Evolutionary conservation across 2,113 vertebrate species (phyloP).

Genomic region (Otolemur garnettii): DNA sequence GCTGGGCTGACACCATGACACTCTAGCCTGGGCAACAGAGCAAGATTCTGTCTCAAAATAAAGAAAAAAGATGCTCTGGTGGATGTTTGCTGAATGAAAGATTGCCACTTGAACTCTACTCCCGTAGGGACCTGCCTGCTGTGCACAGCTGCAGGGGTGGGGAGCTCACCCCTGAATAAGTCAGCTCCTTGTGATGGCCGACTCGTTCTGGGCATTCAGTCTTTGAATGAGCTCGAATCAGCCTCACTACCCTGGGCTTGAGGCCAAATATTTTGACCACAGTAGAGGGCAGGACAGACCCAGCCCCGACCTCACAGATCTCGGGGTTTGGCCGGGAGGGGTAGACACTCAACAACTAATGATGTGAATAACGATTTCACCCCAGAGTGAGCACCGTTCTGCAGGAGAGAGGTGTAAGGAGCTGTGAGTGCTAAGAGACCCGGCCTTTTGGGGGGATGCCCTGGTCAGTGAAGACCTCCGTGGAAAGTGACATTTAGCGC

Average conservation of each 20-base stretch:
- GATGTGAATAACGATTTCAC: background rate
- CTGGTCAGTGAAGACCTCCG: background rate
- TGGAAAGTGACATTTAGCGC: background rate
- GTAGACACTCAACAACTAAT: background rate
- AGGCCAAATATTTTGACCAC: background rate
- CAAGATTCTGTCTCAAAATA: too few species aligned
- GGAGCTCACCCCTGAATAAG: background rate
- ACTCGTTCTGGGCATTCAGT: too few species aligned
- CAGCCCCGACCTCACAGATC: background rate
- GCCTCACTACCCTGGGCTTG: background rate
- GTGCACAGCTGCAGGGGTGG: background rate
- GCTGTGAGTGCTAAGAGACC: too few species aligned
- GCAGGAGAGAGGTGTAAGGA: background rate
- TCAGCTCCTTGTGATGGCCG: accelerated
- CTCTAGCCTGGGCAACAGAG: too few species aligned
- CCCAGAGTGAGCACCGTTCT: accelerated
- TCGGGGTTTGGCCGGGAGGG: background rate
- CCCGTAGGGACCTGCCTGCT: background rate
- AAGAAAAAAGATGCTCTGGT: background rate
- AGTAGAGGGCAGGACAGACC: too few species aligned
- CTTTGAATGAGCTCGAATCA: background rate
- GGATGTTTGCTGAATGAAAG: background rate
- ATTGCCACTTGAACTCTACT: too few species aligned
- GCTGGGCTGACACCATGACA: too few species aligned
- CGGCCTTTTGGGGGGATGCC: background rate